Percentiles rank a stretch among this genome's conserved stretches.
phyloP scores from a whole-genome alignment of 2,888 invertebrate genomes.

The Dasysyrphus albostriatus region DNA sequence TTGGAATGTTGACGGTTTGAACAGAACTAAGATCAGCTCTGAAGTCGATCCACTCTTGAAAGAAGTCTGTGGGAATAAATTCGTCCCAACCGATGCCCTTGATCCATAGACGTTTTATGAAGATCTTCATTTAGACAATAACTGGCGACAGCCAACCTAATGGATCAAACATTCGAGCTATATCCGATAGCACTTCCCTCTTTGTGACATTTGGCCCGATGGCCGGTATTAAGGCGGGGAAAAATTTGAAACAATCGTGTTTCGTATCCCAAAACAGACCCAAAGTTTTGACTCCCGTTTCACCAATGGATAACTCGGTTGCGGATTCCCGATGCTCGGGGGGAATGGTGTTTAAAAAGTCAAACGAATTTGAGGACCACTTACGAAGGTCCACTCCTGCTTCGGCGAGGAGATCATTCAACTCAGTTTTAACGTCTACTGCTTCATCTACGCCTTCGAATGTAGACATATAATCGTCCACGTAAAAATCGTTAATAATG shows the following conservation, averaged over 20 bases:
- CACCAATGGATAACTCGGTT: slow-evolving; percentile 38
- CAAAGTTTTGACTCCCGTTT: slow-evolving; percentile 40
- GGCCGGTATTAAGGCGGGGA: background rate
- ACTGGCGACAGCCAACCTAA: slow-evolving; percentile 37
- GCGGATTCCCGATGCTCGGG: slow-evolving; percentile 26
- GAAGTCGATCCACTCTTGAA: slow-evolving; percentile 34
- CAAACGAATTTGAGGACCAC: slow-evolving; percentile 53
- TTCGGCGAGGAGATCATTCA: background rate
- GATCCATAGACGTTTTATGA: slow-evolving; percentile 28
- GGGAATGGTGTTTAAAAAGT: slow-evolving; percentile 18
- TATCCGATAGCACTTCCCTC: slow-evolving; percentile 36
- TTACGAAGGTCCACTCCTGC: slow-evolving; percentile 42
- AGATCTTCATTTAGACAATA: slow-evolving; percentile 34
- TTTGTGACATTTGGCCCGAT: slow-evolving; percentile 18
- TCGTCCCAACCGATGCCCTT: slow-evolving; percentile 31
- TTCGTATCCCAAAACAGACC: slow-evolving; percentile 10
- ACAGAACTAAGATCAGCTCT: slow-evolving; percentile 6
- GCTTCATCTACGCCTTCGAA: slow-evolving; percentile 35
- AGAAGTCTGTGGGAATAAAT: slow-evolving; percentile 8
- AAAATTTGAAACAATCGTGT: slow-evolving; percentile 50
- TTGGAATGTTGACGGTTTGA: background rate
- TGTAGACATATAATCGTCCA: slow-evolving; percentile 35
- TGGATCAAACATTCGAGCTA: slow-evolving; percentile 38
- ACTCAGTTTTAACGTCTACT: background rate
- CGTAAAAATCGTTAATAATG: slow-evolving; percentile 42